These are phyloP conservation scores for Polypedilum vanderplanki DNA, from an alignment of 1,140 invertebrate species.

Conservation along the genomic window DNA sequence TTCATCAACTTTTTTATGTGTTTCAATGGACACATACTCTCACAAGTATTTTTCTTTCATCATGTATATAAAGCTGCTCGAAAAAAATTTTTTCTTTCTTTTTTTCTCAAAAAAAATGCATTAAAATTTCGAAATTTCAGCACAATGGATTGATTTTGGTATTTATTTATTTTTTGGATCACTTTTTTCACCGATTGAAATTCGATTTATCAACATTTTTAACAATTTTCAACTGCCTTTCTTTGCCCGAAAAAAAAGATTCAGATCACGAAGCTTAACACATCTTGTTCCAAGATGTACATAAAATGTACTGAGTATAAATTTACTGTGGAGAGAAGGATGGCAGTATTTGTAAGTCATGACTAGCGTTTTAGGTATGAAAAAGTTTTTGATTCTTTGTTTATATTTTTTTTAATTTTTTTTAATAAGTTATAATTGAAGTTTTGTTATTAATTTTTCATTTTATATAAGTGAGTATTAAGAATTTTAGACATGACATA, in stretches of 20 bases:
- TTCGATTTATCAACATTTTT: neutral
- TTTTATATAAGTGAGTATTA: neutral
- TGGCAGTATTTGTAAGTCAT: neutral
- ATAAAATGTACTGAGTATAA: conserved; percentile 9
- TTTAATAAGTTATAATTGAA: neutral
- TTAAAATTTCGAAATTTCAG: conserved; percentile 21
- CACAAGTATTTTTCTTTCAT: neutral
- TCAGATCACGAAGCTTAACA: conserved; percentile 23
- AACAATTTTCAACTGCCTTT: conserved; percentile 7
- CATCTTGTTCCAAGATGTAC: conserved; percentile 12
- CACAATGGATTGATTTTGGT: conserved; percentile 4
- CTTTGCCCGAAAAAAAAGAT: conserved; percentile 15
- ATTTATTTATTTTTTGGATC: conserved; percentile 4
- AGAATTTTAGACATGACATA: neutral
- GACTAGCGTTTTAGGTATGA: neutral
- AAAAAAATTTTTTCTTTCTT: conserved; percentile 15
- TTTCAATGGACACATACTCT: conserved; percentile 16
- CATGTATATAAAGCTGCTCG: neutral
- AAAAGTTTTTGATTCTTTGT: conserved; percentile 4
- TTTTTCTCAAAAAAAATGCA: conserved; percentile 1
- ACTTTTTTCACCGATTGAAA: conserved; percentile 5
- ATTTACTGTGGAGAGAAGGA: neutral
- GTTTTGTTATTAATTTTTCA: too few relatives aligned
- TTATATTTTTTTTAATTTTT: neutral
- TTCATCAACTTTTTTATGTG: conserved; percentile 20